Percentiles rank a stretch among this genome's conserved stretches.
Conservation (phyloP, 2,888 invertebrate species). For the Plagiodera versicolora region DNA sequence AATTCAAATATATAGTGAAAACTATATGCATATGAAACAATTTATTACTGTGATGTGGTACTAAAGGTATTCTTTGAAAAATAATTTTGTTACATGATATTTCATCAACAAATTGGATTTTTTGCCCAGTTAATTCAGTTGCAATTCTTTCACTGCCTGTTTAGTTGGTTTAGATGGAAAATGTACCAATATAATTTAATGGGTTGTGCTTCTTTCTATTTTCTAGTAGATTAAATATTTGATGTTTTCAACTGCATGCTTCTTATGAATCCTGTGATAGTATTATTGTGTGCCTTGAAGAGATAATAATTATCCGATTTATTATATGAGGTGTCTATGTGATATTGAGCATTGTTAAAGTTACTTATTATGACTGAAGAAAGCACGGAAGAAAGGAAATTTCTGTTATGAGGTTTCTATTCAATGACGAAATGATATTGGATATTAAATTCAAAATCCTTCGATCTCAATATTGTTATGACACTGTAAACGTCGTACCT, state of each 20-base stretch:
- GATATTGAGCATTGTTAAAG: neutral
- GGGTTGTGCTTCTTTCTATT: neutral
- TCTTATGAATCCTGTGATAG: constrained; percentile 10
- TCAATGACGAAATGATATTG: too few species aligned
- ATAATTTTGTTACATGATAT: too few species aligned
- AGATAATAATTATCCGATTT: neutral
- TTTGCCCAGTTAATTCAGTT: too few species aligned
- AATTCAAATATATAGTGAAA: too few species aligned
- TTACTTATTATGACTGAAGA: too few species aligned
- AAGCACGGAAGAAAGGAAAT: too few species aligned
- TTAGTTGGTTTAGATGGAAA: neutral
- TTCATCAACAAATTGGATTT: too few species aligned
- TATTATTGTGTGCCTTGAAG: neutral
- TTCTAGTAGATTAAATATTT: neutral
- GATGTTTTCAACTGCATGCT: neutral
- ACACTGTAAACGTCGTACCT: neutral
- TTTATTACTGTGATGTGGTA: too few species aligned
- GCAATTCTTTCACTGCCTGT: neutral
- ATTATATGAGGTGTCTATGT: neutral
- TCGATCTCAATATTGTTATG: neutral
- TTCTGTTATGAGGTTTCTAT: too few species aligned
- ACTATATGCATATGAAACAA: too few species aligned
- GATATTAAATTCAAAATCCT: neutral
- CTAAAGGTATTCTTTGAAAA: too few species aligned
- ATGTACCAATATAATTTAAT: neutral